Conservation (phyloP, 2,797 vertebrate species). For the Gambelia wislizenii region DNA sequence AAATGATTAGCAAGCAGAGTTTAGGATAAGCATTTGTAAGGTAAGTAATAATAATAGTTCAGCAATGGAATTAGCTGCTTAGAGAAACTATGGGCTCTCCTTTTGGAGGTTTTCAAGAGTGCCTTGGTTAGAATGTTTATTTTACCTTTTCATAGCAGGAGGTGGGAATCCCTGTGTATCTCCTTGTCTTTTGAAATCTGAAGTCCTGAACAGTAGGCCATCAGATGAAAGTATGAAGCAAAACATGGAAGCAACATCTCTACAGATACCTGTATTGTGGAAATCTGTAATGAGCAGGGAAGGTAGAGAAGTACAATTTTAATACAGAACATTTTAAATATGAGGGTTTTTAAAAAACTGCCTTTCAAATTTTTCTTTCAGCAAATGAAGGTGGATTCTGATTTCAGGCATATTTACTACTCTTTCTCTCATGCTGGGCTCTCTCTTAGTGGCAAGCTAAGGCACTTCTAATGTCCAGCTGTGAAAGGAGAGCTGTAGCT, state of each 20-base stretch:
- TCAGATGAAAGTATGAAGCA: not conserved
- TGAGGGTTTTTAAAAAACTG: not conserved
- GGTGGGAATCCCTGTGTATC: not conserved
- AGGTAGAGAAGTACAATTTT: too few relatives aligned
- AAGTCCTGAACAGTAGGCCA: not conserved
- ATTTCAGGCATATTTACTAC: constrained; percentile 16
- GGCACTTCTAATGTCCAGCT: constrained; percentile 29
- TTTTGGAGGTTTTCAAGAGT: not conserved
- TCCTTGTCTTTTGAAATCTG: constrained; percentile 1
- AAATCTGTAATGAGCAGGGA: not conserved
- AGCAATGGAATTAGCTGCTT: not conserved
- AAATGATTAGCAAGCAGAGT: not conserved
- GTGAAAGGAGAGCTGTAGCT: constrained; percentile 18
- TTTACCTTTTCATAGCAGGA: not conserved
- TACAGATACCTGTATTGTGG: not conserved
- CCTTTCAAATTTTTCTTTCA: not conserved
- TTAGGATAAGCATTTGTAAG: not conserved
- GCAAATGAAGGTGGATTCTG: not conserved
- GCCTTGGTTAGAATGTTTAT: not conserved
- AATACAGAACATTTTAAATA: not conserved
- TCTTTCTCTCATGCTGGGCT: constrained; percentile 11
- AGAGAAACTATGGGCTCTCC: not conserved
- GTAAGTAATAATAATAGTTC: constrained; percentile 1
- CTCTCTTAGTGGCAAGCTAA: constrained; percentile 20
- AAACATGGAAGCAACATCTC: not conserved